Evolutionary conservation across 2,113 vertebrate species (phyloP), one percentile per base, ranked within the genome.

Genomic region (Meriones unguiculatus): DNA sequence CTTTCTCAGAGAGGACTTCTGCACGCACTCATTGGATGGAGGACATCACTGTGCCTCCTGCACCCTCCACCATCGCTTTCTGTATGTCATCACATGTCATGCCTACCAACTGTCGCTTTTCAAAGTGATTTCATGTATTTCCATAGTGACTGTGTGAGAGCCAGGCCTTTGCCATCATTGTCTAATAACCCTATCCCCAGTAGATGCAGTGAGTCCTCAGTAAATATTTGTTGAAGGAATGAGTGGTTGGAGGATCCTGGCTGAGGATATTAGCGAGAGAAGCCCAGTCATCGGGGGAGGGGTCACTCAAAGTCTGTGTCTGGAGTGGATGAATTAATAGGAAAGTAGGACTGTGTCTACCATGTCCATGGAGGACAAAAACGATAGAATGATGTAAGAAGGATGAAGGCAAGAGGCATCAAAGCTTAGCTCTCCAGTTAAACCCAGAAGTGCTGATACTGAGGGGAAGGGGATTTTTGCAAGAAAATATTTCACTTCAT

Each of bases 211-310:
- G 90, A 67, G 18, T 54, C 41, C 78, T 78, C n/a, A 41, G 12
- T 89, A 81, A 88, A 50, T 73, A 54, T 70, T 70, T 85, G 75
- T 69, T 88, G 46, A 87, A 41, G 89, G 46, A 93, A 65, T 69
- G 57, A 78, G 0, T 50, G n/a, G 93, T 75, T 54, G 57, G 59
- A 75, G 75, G 52, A 80, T 62, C 17, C 67, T 92, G 78, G 25
- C 70, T 59, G 38, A 89, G 28, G 72, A 30, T 62, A 32, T 76
- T 89, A 75, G 35, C 35, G 30, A 59, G 59, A 91, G 38, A 50
- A 69, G 82, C 90, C 35, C 2, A 72, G 30, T 86, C 30, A 41
- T 2, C 24, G 57, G 65, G 92, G 28, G 65, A 81, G 75, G 75
- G 57, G n/a, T 93, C 76, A 65, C 17, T 91, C 73, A 57, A 67